Conservation (phyloP, 1,140 invertebrate genomes). For the Heliconius melpomene region DNA sequence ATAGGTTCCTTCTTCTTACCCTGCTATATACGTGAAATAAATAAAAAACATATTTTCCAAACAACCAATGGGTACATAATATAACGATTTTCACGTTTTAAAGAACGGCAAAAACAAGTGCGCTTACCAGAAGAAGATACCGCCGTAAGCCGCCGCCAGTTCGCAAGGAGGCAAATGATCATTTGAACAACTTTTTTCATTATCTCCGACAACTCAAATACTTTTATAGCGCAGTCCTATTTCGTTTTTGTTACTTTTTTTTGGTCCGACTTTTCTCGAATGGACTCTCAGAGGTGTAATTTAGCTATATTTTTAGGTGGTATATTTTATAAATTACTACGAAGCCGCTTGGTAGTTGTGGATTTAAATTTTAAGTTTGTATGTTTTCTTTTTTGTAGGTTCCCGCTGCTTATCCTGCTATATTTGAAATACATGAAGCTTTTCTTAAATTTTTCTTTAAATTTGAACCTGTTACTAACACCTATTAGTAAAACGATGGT, state of each 20-base stretch:
- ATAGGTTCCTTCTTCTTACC: not conserved
- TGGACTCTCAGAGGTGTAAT: slow-evolving; percentile 12
- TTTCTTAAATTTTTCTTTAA: too few relatives aligned
- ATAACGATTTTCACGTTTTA: not conserved
- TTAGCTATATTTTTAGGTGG: slow-evolving; percentile 1
- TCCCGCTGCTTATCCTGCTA: not conserved
- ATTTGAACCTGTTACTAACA: too few relatives aligned
- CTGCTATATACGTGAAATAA: not conserved
- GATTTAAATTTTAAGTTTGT: not conserved
- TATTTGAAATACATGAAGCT: too few relatives aligned
- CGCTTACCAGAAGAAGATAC: slow-evolving; percentile 3
- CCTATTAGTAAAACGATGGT: too few relatives aligned
- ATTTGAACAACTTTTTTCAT: slow-evolving; percentile 75
- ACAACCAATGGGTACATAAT: not conserved
- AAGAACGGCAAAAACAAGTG: slow-evolving; percentile 13
- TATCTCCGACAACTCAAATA: slow-evolving; percentile 64
- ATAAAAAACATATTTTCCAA: not conserved
- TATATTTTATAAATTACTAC: not conserved
- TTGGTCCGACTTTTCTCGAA: slow-evolving; percentile 1
- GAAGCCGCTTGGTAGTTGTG: not conserved
- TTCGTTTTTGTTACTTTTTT: slow-evolving; percentile 48
- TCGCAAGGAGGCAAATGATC: slow-evolving; percentile 58
- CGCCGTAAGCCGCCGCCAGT: slow-evolving; percentile 24
- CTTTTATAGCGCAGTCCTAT: slow-evolving; percentile 62
- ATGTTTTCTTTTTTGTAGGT: not conserved